phyloP scores from a whole-genome alignment of 2,113 vertebrate genomes.

The Siniperca chuatsi region DNA sequence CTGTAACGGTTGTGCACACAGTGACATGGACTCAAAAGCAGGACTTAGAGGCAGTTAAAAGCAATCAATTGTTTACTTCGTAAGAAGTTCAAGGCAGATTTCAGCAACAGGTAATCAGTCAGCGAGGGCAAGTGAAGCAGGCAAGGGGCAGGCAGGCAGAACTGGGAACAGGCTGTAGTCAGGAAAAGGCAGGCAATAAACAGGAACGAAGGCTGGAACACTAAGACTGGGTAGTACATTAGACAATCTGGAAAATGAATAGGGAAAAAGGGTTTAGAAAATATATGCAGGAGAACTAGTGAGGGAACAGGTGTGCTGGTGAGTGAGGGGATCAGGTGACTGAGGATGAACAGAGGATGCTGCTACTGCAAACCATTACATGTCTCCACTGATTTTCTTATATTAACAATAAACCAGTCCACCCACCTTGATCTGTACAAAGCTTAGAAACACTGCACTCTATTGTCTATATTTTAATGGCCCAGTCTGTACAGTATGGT shows the following conservation, averaged over 20 bases:
- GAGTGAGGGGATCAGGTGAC: too few relatives aligned
- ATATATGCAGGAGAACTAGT: too few relatives aligned
- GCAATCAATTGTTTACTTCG: not conserved
- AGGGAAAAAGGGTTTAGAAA: not conserved
- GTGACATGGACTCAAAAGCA: not conserved
- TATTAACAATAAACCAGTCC: not conserved
- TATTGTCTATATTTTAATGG: not conserved
- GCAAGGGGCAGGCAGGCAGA: not conserved
- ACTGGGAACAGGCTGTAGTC: too few relatives aligned
- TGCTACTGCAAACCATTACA: not conserved
- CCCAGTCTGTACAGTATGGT: conserved; percentile 6
- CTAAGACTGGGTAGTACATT: not conserved
- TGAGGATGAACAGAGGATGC: not conserved
- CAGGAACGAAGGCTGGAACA: not conserved
- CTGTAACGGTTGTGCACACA: not conserved
- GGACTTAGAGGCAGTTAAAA: not conserved
- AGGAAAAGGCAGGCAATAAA: not conserved
- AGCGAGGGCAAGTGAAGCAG: not conserved
- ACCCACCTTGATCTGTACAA: not conserved
- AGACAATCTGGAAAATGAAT: not conserved
- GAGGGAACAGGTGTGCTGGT: too few relatives aligned
- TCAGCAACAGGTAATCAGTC: not conserved
- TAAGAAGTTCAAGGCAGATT: not conserved
- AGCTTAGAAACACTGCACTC: not conserved
- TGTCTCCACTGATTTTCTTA: not conserved